Conservation (phyloP, 2,797 vertebrate species). For the Hephaestus fuliginosus region DNA sequence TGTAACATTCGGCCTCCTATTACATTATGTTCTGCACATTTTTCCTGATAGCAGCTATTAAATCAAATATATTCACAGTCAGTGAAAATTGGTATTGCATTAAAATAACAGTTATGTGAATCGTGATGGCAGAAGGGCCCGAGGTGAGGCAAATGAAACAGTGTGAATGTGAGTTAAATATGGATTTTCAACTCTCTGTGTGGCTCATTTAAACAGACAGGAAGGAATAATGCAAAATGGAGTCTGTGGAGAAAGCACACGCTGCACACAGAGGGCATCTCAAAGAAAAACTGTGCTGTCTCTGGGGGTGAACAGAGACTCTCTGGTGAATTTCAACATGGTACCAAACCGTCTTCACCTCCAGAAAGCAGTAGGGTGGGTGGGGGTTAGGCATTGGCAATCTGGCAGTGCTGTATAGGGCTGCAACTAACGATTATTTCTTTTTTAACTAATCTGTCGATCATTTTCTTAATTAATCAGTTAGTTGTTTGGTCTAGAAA, state of each 20-base stretch:
- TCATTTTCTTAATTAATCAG: too few relatives aligned
- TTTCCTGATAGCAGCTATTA: constrained; percentile 20
- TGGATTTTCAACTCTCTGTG: constrained; percentile 28
- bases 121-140: constrained; percentile 25
- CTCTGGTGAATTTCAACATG: not conserved
- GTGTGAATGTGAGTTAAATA: constrained; percentile 39
- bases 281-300: not conserved
- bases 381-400: not conserved
- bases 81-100: constrained; percentile 45
- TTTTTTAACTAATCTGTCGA: too few relatives aligned
- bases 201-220: constrained; percentile 40
- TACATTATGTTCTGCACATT: constrained; percentile 36
- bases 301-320: not conserved
- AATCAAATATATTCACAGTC: constrained; percentile 49
- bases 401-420: not conserved
- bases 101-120: constrained; percentile 46
- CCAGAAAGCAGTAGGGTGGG: not conserved
- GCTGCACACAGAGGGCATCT: constrained; percentile 8
- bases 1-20: constrained; percentile 28
- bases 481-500: too few relatives aligned
- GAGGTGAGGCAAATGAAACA: constrained; percentile 37
- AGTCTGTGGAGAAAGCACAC: constrained; percentile 10
- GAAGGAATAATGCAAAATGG: constrained; percentile 16
- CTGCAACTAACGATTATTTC: too few relatives aligned
- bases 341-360: not conserved